These are phyloP conservation scores for Pitta sordida DNA, from an alignment of 2,113 vertebrate species.

Conservation along the genomic window DNA sequence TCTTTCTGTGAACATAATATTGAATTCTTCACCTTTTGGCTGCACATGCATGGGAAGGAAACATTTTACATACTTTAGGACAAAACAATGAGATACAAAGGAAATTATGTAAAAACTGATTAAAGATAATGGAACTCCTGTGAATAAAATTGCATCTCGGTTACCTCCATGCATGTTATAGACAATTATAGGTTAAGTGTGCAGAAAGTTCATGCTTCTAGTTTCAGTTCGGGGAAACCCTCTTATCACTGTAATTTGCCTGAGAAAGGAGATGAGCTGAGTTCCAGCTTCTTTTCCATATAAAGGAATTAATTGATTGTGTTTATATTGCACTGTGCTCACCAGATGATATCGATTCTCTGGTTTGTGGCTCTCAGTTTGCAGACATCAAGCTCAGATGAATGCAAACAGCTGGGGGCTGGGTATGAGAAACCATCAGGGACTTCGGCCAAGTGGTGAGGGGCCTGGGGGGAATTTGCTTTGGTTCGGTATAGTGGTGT, in stretches of 20 bases:
- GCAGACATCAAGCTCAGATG: background rate
- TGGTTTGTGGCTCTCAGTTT: background rate
- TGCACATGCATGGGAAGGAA: background rate
- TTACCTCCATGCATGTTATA: background rate
- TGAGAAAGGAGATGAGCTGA: background rate
- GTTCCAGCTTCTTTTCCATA: constrained; percentile 14
- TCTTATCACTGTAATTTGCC: background rate
- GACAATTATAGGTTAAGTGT: background rate
- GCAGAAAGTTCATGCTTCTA: background rate
- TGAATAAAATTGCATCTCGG: background rate
- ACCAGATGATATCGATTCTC: background rate
- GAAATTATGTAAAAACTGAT: background rate
- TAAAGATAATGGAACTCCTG: background rate
- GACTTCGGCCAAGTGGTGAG: background rate
- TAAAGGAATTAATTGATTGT: constrained; percentile 35
- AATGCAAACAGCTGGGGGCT: background rate
- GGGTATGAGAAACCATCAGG: background rate
- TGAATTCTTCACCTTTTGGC: background rate
- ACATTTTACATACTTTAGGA: background rate
- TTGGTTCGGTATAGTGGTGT: background rate
- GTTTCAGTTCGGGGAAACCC: constrained; percentile 1
- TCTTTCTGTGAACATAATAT: background rate
- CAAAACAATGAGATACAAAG: background rate
- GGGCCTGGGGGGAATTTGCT: background rate
- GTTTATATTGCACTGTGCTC: background rate